Evolutionary conservation across 2,888 invertebrate genomes (phyloP).

Genomic region (Lithophane semibrunnea): DNA sequence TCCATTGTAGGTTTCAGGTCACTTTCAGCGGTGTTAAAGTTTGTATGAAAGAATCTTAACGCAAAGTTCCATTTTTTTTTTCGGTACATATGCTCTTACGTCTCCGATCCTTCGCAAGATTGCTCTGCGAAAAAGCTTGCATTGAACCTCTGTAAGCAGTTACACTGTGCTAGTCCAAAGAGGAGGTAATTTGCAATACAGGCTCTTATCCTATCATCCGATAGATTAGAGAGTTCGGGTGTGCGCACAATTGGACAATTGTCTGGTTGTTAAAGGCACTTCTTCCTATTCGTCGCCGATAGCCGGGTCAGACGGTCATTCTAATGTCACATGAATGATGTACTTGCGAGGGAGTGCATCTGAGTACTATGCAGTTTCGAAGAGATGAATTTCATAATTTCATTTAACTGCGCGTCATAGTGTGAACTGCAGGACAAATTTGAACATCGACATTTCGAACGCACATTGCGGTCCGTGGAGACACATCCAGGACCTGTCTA

Average conservation of each 20-base stretch:
- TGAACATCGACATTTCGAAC: too few relatives aligned
- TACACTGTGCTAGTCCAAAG: slow-evolving; percentile 27
- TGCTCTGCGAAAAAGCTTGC: not conserved
- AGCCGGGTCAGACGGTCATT: slow-evolving; percentile 68
- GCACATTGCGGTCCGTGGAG: too few relatives aligned
- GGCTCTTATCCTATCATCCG: slow-evolving; percentile 81
- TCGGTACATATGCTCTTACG: not conserved
- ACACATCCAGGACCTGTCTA: too few relatives aligned
- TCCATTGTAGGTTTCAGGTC: not conserved
- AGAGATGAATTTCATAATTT: not conserved
- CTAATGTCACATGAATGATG: slow-evolving; percentile 33
- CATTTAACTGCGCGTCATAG: too few relatives aligned
- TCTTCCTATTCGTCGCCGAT: slow-evolving; percentile 77
- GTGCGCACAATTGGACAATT: slow-evolving; percentile 83
- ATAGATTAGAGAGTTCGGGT: slow-evolving; percentile 81
- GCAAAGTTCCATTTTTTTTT: not conserved
- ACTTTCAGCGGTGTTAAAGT: too few relatives aligned
- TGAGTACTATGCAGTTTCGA: slow-evolving; percentile 21
- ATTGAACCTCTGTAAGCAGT: not conserved
- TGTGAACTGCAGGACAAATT: too few relatives aligned
- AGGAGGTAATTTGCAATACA: slow-evolving; percentile 81
- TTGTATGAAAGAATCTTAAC: not conserved
- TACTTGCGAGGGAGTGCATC: slow-evolving; percentile 43
- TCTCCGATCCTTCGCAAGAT: not conserved
- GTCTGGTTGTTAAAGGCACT: slow-evolving; percentile 74